Conservation (phyloP, 64 coral and sea anemone genomes). For the Exaiptasia diaphana region DNA sequence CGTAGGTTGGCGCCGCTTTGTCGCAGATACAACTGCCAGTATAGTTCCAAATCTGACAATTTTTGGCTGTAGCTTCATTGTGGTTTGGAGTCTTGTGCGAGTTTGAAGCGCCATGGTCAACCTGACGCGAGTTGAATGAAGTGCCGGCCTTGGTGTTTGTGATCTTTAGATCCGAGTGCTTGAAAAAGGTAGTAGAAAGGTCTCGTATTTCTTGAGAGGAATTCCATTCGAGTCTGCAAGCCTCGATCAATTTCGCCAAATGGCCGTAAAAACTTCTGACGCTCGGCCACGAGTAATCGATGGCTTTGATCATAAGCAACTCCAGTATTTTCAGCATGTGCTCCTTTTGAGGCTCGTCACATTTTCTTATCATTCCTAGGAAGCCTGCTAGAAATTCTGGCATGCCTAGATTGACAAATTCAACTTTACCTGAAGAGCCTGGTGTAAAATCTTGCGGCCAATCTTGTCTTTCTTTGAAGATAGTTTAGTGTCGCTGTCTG, state of each 20-base stretch:
- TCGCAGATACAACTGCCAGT: neutral
- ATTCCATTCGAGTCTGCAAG: neutral
- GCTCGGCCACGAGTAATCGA: neutral
- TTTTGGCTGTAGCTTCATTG: neutral
- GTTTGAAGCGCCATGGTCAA: neutral
- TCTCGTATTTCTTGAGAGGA: neutral
- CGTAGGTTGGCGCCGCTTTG: neutral
- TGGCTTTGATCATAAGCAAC: constrained; percentile 1
- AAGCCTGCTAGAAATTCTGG: neutral
- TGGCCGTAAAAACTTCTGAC: neutral
- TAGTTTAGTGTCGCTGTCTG: no score
- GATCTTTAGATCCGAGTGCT: neutral
- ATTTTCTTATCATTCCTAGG: neutral
- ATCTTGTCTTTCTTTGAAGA: no score
- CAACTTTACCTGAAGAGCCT: neutral
- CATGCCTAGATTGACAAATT: neutral
- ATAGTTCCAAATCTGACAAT: neutral
- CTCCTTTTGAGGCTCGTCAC: neutral
- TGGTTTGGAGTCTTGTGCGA: neutral
- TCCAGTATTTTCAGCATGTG: neutral
- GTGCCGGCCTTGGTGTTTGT: neutral
- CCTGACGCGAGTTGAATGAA: neutral
- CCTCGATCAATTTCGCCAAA: neutral
- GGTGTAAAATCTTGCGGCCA: constrained; percentile 10
- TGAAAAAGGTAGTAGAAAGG: neutral